A percentile compares a stretch with the other conserved stretches of the same genome.
These are phyloP conservation scores for Oreohelix idahoensis DNA, from an alignment of 1,140 invertebrate species.

Conservation along the genomic window DNA sequence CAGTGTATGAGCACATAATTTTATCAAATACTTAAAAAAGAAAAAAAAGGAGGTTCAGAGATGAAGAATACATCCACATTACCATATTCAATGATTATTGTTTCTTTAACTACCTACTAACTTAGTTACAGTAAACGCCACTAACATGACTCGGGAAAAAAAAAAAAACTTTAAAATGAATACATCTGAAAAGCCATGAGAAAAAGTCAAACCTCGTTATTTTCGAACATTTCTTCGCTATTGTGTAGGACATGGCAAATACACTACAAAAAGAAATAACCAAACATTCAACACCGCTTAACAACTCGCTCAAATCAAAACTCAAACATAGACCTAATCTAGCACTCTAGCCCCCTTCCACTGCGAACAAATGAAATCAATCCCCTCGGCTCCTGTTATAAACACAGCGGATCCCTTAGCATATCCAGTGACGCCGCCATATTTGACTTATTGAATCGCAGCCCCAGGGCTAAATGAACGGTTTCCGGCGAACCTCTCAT, in stretches of 20 bases:
- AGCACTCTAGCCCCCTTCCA: background rate
- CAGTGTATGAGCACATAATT: too few relatives aligned
- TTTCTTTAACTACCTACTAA: too few relatives aligned
- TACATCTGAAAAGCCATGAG: background rate
- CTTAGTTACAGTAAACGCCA: too few relatives aligned
- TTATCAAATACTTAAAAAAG: too few relatives aligned
- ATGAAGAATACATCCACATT: too few relatives aligned
- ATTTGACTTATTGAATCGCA: constrained; percentile 29
- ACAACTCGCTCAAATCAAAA: background rate
- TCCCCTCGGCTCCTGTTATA: background rate
- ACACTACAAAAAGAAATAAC: background rate
- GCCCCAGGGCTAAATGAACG: constrained; percentile 24
- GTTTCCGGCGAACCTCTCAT: constrained; percentile 17
- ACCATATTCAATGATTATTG: too few relatives aligned
- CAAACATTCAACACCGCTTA: constrained; percentile 15
- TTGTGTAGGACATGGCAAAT: background rate
- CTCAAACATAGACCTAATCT: constrained; percentile 4
- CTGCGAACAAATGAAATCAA: constrained; percentile 10
- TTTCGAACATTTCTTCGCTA: background rate
- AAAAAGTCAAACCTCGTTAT: background rate
- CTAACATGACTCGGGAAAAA: too few relatives aligned
- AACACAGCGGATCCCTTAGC: background rate
- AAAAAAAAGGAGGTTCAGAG: too few relatives aligned
- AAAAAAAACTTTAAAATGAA: background rate
- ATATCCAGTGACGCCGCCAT: constrained; percentile 13